A percentile compares a stretch with the other conserved stretches of the same genome.
Evolutionary conservation across 2,888 invertebrate genomes (phyloP).

Genomic region (Apomyelois bistriatella): DNA sequence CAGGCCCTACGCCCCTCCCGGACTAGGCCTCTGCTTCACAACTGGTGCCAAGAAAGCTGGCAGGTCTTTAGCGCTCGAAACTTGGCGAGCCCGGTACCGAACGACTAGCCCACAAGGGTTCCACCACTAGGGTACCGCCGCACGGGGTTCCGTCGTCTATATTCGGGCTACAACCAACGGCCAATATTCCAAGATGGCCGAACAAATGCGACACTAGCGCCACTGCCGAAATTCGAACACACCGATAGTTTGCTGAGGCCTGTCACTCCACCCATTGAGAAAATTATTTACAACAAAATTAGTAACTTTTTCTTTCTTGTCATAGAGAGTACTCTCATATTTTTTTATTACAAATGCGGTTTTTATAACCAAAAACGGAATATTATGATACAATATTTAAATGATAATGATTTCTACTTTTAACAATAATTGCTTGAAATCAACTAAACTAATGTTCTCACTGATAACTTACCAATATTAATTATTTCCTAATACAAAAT

Average conservation of each 20-base stretch:
- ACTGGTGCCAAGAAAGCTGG: constrained; percentile 6
- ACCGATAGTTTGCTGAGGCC: not conserved
- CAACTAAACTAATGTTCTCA: too few species aligned
- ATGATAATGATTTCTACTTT: too few species aligned
- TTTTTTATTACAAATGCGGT: not conserved
- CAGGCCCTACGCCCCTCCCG: constrained; percentile 20
- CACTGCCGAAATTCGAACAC: not conserved
- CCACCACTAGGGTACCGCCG: constrained; percentile 48
- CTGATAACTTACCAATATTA: too few species aligned
- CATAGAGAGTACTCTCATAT: not conserved
- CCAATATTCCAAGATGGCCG: not conserved
- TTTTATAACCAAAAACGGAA: too few species aligned
- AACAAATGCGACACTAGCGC: constrained; percentile 2
- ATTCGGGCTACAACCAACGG: not conserved
- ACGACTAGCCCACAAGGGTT: constrained; percentile 52
- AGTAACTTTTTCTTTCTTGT: not conserved
- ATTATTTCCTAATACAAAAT: too few species aligned
- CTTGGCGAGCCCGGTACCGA: constrained; percentile 20
- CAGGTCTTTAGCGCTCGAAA: not conserved
- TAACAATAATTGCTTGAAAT: too few species aligned
- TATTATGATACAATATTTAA: too few species aligned
- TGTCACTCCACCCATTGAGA: not conserved
- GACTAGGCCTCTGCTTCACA: constrained; percentile 13
- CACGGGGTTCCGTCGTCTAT: constrained; percentile 48
- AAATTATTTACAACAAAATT: not conserved